Evolutionary conservation across 2,113 vertebrate species (phyloP).

Genomic region (Malurus melanocephalus): DNA sequence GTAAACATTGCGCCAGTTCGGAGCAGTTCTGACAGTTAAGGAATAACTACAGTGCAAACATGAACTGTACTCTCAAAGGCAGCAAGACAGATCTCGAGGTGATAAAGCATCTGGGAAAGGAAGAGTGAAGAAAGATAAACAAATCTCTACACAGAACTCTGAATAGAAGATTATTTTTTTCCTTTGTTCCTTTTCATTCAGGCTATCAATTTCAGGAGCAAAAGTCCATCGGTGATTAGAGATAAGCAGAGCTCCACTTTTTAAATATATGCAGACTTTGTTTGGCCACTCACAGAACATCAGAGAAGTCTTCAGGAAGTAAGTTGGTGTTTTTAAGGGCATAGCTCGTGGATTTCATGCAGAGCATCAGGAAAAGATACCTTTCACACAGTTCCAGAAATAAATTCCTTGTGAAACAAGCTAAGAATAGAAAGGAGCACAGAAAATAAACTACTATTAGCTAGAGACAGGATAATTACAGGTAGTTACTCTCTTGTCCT

Average conservation of each 20-base stretch:
- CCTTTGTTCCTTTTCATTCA: neutral
- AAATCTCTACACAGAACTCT: neutral
- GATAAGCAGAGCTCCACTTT: neutral
- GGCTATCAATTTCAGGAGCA: neutral
- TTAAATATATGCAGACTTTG: neutral
- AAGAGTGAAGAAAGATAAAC: neutral
- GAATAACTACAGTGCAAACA: slow-evolving; percentile 50
- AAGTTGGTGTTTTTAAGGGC: neutral
- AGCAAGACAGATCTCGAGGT: neutral
- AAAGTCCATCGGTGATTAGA: neutral
- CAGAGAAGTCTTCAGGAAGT: neutral
- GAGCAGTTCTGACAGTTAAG: slow-evolving; percentile 32
- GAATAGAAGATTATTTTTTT: neutral
- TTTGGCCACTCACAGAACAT: neutral
- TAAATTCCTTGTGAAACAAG: neutral
- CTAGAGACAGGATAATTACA: neutral
- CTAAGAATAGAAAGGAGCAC: neutral
- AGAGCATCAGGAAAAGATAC: neutral
- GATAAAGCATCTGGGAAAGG: slow-evolving; percentile 23
- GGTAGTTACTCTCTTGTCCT: neutral
- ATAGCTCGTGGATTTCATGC: neutral
- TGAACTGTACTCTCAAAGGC: neutral
- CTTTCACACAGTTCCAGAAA: neutral
- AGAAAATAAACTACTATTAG: neutral
- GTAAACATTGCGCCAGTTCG: neutral